Base-by-base conservation (phyloP, 1,140 invertebrate species). In the Temnothorax curvispinosus region DNA sequence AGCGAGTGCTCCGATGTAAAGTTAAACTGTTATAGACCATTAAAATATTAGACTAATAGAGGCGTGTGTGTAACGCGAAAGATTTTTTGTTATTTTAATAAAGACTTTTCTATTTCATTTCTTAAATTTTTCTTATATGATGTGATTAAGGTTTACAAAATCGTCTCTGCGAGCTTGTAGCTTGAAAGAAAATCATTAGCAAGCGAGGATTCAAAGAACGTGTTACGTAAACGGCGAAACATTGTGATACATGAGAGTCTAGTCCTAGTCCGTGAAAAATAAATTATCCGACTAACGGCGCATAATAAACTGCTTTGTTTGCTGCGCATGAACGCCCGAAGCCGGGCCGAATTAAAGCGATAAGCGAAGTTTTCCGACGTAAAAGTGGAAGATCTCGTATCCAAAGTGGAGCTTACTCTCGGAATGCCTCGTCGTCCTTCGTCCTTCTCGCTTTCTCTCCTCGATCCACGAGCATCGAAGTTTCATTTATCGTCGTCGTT, bases 401-500 rank as follows among this genome's bases (percentile, higher is more conserved):
- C 54, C 54, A 58, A 72, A 82, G 65, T 27, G 15, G 32, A 21
- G 52, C 18, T 3, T 50, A 58, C 41, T 60, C 15, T 50, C 47
- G 21, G 13, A 47, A 38, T 47, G 38, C 32, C n/a, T n/a, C 8
- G 6, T 38, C 41, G 13, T 38, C 27, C 54, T 32, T 18, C 8
- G 21, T 47, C 32, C 52, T 50, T 8, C 50, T 75, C 54, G 50
- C 21, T 64, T 1, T 58, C 60, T 75, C n/a, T 62, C 44, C 9
- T 56, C 50, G 27, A 27, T 47, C 35, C 27, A 27, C 50, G 60
- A 74, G 50, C 74, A 84, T 85, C 86, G 58, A 87, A 87, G 86
- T 87, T 87, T 85, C 86, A 85, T 87, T 87, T 75, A 84, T 87
- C 67, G 86, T 50, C 54, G 67, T 82, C 50, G 9, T n/a, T n/a